A percentile compares a stretch with the other conserved stretches of the same genome.
Conservation (phyloP, 2,797 vertebrate species). For the Lagocephalus sceleratus region DNA sequence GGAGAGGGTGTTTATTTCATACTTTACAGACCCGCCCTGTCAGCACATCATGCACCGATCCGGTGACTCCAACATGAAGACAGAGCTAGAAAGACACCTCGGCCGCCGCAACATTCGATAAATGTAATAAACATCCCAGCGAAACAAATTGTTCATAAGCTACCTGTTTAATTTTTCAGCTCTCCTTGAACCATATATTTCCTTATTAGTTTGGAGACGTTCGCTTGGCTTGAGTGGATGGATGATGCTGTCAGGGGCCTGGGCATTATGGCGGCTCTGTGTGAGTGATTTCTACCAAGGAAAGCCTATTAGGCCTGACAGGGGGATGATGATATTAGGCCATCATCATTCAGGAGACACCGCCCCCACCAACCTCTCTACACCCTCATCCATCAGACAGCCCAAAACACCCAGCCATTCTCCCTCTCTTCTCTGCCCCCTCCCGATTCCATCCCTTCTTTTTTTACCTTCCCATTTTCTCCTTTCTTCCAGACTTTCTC, state of each 20-base stretch:
- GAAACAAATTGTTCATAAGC: conserved; percentile 99
- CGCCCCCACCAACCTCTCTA: conserved; percentile 82
- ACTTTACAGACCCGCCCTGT: conserved; percentile 62
- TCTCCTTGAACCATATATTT: conserved; percentile 98
- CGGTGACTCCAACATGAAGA: conserved; percentile 52
- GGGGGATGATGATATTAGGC: conserved; percentile 99
- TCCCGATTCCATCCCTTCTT: conserved; percentile 32
- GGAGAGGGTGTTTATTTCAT: conserved; percentile 81
- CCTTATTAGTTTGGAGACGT: conserved; percentile 98
- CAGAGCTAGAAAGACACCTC: conserved; percentile 66
- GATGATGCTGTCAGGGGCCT: conserved; percentile 94
- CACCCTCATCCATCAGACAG: conserved; percentile 96
- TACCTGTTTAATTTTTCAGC: conserved; percentile 99
- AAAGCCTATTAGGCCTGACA: conserved; percentile 99
- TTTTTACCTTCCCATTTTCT: conserved; percentile 27
- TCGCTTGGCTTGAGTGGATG: conserved; percentile 94
- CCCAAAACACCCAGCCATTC: conserved; percentile 83
- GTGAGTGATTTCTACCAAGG: conserved; percentile 99
- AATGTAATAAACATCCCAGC: conserved; percentile 95
- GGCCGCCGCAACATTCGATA: conserved; percentile 87
- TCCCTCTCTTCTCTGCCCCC: conserved; percentile 48
- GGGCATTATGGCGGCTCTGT: conserved; percentile 97
- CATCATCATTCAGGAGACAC: conserved; percentile 99
- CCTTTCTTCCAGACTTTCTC: conserved; percentile 26
- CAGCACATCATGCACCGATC: conserved; percentile 71